These are phyloP conservation scores for Phalanger gymnotis DNA, from an alignment of 2,797 vertebrate genomes.

Conservation along the genomic window DNA sequence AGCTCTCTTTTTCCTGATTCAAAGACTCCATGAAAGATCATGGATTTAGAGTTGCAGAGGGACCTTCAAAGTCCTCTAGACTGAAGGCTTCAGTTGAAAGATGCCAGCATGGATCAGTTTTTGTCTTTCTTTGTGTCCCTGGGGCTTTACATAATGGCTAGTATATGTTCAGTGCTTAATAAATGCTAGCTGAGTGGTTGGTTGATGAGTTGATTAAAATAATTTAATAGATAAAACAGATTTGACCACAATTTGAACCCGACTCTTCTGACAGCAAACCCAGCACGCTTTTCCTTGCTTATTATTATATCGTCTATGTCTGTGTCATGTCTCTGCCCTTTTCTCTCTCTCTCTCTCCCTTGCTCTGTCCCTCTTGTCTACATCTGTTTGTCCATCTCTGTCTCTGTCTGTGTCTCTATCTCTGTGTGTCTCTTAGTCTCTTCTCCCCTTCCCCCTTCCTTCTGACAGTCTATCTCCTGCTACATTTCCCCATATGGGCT, in stretches of 20 bases:
- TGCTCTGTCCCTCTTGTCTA: neutral
- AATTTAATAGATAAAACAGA: neutral
- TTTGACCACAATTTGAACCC: neutral
- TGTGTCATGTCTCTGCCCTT: neutral
- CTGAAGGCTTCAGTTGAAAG: neutral
- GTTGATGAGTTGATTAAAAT: neutral
- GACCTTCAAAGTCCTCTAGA: neutral
- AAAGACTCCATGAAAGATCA: neutral
- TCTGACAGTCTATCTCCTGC: constrained; percentile 49
- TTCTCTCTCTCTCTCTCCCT: neutral
- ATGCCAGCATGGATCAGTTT: neutral
- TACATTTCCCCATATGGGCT: constrained; percentile 49
- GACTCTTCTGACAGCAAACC: neutral
- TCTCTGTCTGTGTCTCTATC: neutral
- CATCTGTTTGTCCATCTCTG: neutral
- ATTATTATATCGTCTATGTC: neutral
- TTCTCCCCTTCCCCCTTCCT: neutral
- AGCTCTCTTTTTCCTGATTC: constrained; percentile 29
- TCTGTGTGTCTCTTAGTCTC: neutral
- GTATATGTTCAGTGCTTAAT: neutral
- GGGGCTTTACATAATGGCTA: neutral
- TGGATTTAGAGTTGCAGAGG: neutral
- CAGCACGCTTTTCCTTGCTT: neutral
- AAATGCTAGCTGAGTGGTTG: neutral
- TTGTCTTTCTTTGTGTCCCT: neutral